Evolutionary conservation across 2,888 invertebrate species (phyloP), one percentile per base, ranked within the genome.

Genomic region (Lingula anatina): DNA sequence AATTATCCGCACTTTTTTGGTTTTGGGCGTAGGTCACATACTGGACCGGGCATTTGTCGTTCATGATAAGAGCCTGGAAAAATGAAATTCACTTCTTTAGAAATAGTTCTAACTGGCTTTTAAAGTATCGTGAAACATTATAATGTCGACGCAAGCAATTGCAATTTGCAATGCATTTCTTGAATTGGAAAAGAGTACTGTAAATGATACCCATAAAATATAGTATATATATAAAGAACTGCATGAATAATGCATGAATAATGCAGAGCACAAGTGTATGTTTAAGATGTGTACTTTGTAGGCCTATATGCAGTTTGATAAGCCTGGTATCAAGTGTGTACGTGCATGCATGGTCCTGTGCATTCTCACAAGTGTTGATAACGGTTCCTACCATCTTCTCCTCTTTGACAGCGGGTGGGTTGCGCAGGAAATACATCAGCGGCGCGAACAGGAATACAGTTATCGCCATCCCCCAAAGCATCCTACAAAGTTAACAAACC

Each of bases 311-410:
- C n/a, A n/a, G n/a, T n/a, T n/a, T n/a, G n/a, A n/a, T n/a, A n/a
- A n/a, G n/a, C n/a, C n/a, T n/a, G n/a, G n/a, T n/a, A n/a, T n/a
- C n/a, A n/a, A n/a, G n/a, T n/a, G n/a, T n/a, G n/a, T n/a, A n/a
- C n/a, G n/a, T n/a, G n/a, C n/a, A n/a, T n/a, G n/a, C n/a, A n/a
- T n/a, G n/a, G n/a, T n/a, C n/a, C n/a, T n/a, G n/a, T n/a, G n/a
- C n/a, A n/a, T n/a, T n/a, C n/a, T n/a, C n/a, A n/a, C n/a, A n/a
- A n/a, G n/a, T n/a, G n/a, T n/a, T n/a, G n/a, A n/a, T n/a, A n/a
- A n/a, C n/a, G n/a, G n/a, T n/a, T n/a, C n/a, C n/a, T 79, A 93
- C 94, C 87, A 91, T 89, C 78, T 92, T 90, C 79, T 95, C 95
- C 45, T 92, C 90, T 65, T 87, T 87, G n/a, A n/a, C n/a, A 0